phyloP scores from a whole-genome alignment of 2,888 invertebrate species.

The Tinea pellionella region DNA sequence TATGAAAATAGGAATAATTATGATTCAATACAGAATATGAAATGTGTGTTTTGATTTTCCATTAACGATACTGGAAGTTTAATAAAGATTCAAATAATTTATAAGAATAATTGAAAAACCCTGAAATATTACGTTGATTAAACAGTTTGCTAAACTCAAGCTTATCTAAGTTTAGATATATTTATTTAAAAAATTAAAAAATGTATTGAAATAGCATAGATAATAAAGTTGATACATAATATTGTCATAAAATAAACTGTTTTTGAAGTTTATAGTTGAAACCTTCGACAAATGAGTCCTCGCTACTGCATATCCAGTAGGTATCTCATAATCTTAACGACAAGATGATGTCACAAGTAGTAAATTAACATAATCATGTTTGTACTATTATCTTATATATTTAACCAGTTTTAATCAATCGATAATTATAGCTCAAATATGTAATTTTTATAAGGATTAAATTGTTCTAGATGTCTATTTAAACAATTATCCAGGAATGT shows the following conservation, averaged over 20 bases:
- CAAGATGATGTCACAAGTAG: constrained; percentile 42
- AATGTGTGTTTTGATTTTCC: too few species aligned
- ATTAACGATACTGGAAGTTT: too few species aligned
- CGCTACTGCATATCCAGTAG: background rate
- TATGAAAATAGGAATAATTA: too few species aligned
- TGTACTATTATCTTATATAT: constrained; percentile 16
- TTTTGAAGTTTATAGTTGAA: background rate
- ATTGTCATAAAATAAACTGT: background rate
- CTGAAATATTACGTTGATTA: too few species aligned
- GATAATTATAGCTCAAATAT: background rate
- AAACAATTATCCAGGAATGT: background rate
- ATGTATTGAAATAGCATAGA: too few species aligned
- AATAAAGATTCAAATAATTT: too few species aligned
- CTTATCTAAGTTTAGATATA: too few species aligned
- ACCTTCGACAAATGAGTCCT: background rate
- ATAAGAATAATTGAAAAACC: too few species aligned
- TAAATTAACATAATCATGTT: constrained; percentile 48
- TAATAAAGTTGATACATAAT: too few species aligned
- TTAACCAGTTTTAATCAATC: background rate
- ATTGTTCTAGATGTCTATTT: background rate
- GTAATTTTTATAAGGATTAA: background rate
- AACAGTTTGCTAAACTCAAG: too few species aligned
- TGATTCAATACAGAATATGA: too few species aligned
- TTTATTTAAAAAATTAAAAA: too few species aligned
- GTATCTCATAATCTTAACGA: background rate